Conservation (phyloP, 2,113 vertebrate genomes). For the Mesembrinibis cayennensis region DNA sequence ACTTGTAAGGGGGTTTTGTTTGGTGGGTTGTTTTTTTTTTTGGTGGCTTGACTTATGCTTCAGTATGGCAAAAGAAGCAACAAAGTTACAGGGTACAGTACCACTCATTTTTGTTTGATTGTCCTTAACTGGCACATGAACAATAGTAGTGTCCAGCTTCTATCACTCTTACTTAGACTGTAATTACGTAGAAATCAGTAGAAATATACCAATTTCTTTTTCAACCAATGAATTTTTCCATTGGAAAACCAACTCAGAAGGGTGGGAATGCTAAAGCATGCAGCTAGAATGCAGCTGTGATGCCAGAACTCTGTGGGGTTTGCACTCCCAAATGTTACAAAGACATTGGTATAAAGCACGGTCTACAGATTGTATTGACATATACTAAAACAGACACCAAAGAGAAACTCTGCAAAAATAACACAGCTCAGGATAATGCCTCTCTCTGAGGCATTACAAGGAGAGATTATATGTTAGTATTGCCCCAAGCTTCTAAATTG, state of each 20-base stretch:
- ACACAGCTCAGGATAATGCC: background rate
- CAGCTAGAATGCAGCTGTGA: background rate
- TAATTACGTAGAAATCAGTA: background rate
- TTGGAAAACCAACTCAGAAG: background rate
- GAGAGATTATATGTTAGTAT: background rate
- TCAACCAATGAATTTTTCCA: background rate
- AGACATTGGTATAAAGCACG: background rate
- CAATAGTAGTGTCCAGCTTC: background rate
- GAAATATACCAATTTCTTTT: background rate
- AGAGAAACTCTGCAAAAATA: background rate
- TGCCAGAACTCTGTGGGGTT: background rate
- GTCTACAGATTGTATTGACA: background rate
- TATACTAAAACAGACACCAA: background rate
- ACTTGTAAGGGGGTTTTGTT: background rate
- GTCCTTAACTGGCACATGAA: background rate
- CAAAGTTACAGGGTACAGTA: background rate
- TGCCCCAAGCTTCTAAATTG: background rate
- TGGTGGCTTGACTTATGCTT: background rate
- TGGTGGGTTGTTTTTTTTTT: background rate
- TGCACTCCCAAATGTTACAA: background rate
- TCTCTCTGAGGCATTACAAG: background rate
- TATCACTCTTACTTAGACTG: background rate
- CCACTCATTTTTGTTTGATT: background rate
- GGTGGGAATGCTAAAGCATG: background rate
- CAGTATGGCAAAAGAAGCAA: background rate